Conservation (phyloP, 2,113 vertebrate genomes). For the Chamaea fasciata region DNA sequence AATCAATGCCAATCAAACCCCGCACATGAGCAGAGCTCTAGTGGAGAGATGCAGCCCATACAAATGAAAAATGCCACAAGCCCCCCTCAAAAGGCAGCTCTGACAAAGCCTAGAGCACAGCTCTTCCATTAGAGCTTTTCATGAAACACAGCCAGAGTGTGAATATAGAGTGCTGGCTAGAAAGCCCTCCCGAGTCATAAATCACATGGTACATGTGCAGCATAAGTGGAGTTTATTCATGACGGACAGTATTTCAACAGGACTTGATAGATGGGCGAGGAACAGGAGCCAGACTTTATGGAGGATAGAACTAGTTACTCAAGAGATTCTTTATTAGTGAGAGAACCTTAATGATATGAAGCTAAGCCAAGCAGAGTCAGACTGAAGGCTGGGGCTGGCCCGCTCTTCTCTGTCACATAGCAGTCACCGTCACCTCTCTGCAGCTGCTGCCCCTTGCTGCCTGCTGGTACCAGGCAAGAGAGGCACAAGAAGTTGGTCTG, state of each 20-base stretch:
- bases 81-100: slow-evolving; percentile 36
- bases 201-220: slow-evolving; percentile 56
- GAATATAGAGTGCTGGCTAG: slow-evolving; percentile 48
- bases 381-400: neutral
- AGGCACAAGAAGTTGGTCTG: neutral
- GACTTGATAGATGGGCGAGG: slow-evolving; percentile 36
- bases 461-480: neutral
- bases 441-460: neutral
- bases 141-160: slow-evolving; percentile 57
- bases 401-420: neutral
- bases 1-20: slow-evolving; percentile 64
- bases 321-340: slow-evolving; percentile 52
- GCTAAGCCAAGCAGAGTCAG: neutral
- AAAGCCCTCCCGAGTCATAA: slow-evolving; percentile 47
- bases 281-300: slow-evolving; percentile 38
- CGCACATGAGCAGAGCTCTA: slow-evolving; percentile 52
- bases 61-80: slow-evolving; percentile 50
- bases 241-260: slow-evolving; percentile 60
- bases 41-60: slow-evolving; percentile 54
- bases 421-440: neutral
- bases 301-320: slow-evolving; percentile 28
- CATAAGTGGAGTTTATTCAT: slow-evolving; percentile 61
- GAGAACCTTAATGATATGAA: slow-evolving; percentile 26
- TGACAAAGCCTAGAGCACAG: slow-evolving; percentile 44
- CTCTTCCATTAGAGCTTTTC: slow-evolving; percentile 61